phyloP scores from a whole-genome alignment of 2,797 vertebrate genomes.

The Cynopterus sphinx region DNA sequence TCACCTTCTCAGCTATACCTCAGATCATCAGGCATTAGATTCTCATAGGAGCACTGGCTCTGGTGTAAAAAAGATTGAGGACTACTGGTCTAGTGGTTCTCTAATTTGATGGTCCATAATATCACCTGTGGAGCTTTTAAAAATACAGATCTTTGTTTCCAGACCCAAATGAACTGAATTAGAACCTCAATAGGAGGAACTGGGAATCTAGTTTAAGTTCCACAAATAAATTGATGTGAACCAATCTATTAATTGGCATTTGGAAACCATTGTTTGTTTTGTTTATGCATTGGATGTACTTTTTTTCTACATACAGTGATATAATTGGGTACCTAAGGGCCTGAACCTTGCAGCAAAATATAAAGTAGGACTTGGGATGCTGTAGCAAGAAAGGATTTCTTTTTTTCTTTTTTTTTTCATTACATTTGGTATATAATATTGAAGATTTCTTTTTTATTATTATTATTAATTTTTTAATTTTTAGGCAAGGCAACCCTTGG shows the following conservation, averaged over 20 bases:
- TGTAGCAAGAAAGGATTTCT: background rate
- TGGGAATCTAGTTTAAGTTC: constrained; percentile 35
- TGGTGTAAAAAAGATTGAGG: too few species aligned
- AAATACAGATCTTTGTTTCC: constrained; percentile 8
- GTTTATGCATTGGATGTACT: background rate
- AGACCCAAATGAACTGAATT: constrained; percentile 7
- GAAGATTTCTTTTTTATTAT: too few species aligned
- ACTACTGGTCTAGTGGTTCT: background rate
- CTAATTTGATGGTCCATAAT: constrained; percentile 37
- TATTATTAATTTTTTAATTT: too few species aligned
- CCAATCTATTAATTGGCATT: background rate
- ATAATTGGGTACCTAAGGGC: background rate
- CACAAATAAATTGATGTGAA: constrained; percentile 2
- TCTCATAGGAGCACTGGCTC: too few species aligned
- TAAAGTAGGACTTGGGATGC: background rate
- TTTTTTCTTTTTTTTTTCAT: too few species aligned
- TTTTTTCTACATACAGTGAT: background rate
- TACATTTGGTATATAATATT: too few species aligned
- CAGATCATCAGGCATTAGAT: too few species aligned
- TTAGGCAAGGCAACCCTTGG: too few species aligned
- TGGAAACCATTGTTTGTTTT: background rate
- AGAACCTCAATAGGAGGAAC: background rate
- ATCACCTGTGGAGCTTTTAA: background rate
- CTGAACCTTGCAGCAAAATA: background rate
- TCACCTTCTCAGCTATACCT: too few species aligned